These are phyloP conservation scores for Neopelma chrysocephalum DNA, from an alignment of 2,797 vertebrate genomes.

Conservation along the genomic window DNA sequence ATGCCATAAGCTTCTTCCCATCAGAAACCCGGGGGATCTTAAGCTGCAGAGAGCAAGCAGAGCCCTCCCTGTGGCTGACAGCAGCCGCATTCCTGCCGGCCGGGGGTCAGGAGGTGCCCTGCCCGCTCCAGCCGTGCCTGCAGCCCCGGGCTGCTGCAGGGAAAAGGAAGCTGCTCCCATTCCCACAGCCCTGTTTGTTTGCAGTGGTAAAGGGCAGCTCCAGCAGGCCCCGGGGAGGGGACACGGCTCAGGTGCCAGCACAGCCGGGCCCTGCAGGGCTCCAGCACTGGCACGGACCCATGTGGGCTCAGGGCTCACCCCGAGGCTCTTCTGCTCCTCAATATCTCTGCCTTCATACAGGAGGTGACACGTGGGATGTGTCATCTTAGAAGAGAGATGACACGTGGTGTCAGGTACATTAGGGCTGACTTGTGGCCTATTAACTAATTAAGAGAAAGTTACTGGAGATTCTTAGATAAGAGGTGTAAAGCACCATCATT, in stretches of 20 bases:
- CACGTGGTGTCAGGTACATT: background rate
- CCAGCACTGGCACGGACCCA: background rate
- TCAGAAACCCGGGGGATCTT: background rate
- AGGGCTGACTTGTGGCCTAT: background rate
- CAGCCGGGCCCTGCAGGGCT: background rate
- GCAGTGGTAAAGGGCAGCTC: slow-evolving; percentile 33
- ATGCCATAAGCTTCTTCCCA: slow-evolving; percentile 26
- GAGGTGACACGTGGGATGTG: background rate
- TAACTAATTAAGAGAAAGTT: background rate
- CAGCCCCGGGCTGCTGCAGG: slow-evolving; percentile 31
- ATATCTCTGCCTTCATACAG: background rate
- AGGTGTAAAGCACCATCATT: background rate
- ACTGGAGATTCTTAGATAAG: background rate
- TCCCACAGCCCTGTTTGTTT: slow-evolving; percentile 73
- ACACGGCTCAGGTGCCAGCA: background rate
- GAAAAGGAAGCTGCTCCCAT: slow-evolving; percentile 65
- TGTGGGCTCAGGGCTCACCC: background rate
- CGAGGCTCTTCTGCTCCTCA: background rate
- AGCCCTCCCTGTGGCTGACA: background rate
- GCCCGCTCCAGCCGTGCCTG: background rate
- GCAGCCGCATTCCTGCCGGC: slow-evolving; percentile 45
- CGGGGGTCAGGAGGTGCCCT: slow-evolving; percentile 49
- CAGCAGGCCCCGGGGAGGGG: background rate
- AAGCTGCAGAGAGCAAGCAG: background rate
- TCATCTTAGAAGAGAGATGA: background rate